Evolutionary conservation across 2,888 invertebrate genomes (phyloP).

Genomic region (Xylophagus ater): DNA sequence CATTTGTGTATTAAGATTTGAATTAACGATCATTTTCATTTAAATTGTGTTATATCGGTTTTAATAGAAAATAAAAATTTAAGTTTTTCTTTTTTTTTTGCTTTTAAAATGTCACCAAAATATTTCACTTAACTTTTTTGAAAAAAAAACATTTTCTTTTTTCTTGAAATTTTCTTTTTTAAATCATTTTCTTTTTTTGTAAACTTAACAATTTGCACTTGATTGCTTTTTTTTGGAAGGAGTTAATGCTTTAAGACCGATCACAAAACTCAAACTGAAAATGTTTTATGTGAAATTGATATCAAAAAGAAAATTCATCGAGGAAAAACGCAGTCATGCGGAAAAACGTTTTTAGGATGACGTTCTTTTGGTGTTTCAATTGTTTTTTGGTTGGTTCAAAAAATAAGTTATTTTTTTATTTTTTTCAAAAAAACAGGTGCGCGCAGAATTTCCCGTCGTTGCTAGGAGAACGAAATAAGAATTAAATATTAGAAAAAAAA

Average conservation of each 20-base stretch:
- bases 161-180: background rate
- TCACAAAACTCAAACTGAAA: constrained; percentile 13
- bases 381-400: too few species aligned
- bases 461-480: too few species aligned
- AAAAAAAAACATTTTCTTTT: too few species aligned
- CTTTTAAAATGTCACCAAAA: too few species aligned
- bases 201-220: too few species aligned
- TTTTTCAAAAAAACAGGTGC: too few species aligned
- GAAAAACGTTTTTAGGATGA: constrained; percentile 18
- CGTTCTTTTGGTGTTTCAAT: constrained; percentile 1
- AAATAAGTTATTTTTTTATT: too few species aligned
- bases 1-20: constrained; percentile 11
- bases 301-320: constrained; percentile 14
- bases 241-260: constrained; percentile 6
- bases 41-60: background rate
- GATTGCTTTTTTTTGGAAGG: background rate
- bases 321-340: constrained; percentile 31
- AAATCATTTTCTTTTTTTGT: too few species aligned
- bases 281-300: constrained; percentile 5
- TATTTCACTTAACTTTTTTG: background rate
- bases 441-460: too few species aligned
- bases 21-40: constrained; percentile 21
- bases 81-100: background rate
- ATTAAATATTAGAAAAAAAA: too few species aligned
- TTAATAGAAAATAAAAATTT: background rate